Base-by-base conservation (phyloP, 2,113 vertebrate genomes). In the Alosa alosa region DNA sequence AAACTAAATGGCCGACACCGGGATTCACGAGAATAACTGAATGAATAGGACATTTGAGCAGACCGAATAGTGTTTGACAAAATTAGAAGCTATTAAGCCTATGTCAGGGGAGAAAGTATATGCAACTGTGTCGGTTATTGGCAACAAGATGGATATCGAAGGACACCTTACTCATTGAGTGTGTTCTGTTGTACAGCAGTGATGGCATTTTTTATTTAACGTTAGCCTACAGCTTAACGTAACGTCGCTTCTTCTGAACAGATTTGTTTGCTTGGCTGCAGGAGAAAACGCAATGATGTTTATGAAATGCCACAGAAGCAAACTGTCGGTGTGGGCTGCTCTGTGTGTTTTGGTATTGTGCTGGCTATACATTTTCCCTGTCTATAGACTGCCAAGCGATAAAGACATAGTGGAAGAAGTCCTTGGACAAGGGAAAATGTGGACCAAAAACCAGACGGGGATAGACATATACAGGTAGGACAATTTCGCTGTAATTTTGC, bases 351-450 rank as follows among this genome's bases (percentile, higher is more conserved):
- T 97, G 91, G 95, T 98, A 15, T 95, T 99, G 13, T 97, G 96
- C 92, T 99, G 97, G 98, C 95, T 98, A 1, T 99, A 99, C 92
- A 85, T 98, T 11, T 99, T 96, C 91, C 97, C 98, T 0, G 96
- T 93, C 1, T 96, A 97, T 92, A 94, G 96, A 85, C 91, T 97
- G 87, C 97, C 97, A 15, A 93, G 94, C 83, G 96, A 98, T 91
- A 96, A 97, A 89, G 97, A 97, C 20, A 96, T 99, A 17, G 95
- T 97, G 88, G 96, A 95, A 1, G 97, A 97, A 55, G 97, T 98
- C 87, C 94, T 97, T 94, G 95, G 95, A 86, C 96, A 96, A 88
- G 95, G 96, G 89, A 92, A 91, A 0, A 92, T 88, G 22, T 99
- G 97, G 97, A 94, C 91, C 86, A 96, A 92, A 93, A 99, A 99